phyloP scores from a whole-genome alignment of 2,888 invertebrate genomes.

The Cephus sareptanus region DNA sequence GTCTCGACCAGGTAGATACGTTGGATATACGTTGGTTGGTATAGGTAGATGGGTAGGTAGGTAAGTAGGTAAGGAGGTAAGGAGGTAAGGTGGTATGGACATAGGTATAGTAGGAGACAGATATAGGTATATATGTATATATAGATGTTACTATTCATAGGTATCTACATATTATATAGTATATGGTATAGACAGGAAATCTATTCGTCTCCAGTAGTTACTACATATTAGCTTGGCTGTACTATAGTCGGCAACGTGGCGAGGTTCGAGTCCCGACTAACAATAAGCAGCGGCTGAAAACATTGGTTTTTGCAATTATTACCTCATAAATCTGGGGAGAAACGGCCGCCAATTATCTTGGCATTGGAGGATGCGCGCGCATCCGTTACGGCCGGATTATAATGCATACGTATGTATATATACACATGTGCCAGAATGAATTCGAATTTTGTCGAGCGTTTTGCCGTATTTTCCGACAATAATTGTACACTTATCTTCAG shows the following conservation, averaged over 20 bases:
- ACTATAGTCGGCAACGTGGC: too few species aligned
- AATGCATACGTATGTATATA: constrained; percentile 19
- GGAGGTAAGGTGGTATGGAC: too few species aligned
- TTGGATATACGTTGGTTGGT: too few species aligned
- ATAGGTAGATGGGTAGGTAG: too few species aligned
- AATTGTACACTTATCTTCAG: too few species aligned
- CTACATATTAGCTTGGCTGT: too few species aligned
- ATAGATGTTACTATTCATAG: neutral
- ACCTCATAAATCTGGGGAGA: constrained; percentile 46
- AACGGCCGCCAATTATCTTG: constrained; percentile 49
- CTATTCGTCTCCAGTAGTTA: too few species aligned
- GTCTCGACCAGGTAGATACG: neutral
- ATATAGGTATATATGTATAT: neutral
- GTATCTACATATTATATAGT: too few species aligned
- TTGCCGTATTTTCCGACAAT: too few species aligned
- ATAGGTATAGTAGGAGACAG: too few species aligned
- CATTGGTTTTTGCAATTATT: constrained; percentile 49
- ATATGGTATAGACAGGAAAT: too few species aligned
- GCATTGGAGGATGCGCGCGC: constrained; percentile 39
- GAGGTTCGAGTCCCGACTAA: constrained; percentile 11
- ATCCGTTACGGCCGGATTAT: constrained; percentile 18
- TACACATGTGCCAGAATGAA: neutral
- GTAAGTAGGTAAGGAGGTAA: too few species aligned
- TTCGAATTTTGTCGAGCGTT: neutral
- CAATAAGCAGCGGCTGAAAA: constrained; percentile 31